Base-by-base conservation (phyloP, 2,797 vertebrate species). In the Etheostoma perlongum region DNA sequence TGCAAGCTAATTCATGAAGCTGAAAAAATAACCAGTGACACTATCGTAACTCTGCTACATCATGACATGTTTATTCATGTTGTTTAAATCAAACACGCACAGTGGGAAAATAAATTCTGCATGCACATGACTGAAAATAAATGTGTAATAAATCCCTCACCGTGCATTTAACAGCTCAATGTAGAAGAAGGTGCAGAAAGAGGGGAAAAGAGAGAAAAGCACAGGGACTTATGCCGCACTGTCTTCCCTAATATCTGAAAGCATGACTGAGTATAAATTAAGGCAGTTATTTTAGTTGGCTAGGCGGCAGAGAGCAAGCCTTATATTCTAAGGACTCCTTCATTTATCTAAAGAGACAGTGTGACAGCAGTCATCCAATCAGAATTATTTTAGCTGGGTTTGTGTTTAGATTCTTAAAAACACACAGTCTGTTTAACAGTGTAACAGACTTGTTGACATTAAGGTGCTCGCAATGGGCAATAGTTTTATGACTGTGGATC, bases 281-380 rank as follows among this genome's bases (percentile, higher is more conserved):
- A 46, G 6, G 30, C 40, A 59, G 51, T 66, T 74, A 72, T 40
- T 77, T 72, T 55, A 75, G 54, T 46, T 75, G 64, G 57, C 16
- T 12, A 42, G 25, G 36, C 33, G 8, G 64, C 42, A 52, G 23
- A 66, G 21, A 54, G 74, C 8, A 68, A 66, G 64, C 12, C 7
- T 44, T 21, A 64, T 59, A 71, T 65, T 70, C 6, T 36, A 52
- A 66, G 16, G 27, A 44, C 48, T 59, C 36, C 53, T 80, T 66
- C 16, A 40, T 40, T 40, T 48, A 13, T 63, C 60, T 42, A 16
- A 1, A 61, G 27, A 68, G 54, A 76, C 44, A 62, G 27, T 8
- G 10, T 71, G 53, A 68, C 54, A 53, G 46, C 33, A 51, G 21
- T 44, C 14, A 77, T 69, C 27, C 16, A 48, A 72, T 69, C 51